Evolutionary conservation across 2,888 invertebrate species (phyloP).

Genomic region (Pasiphila rectangulata): DNA sequence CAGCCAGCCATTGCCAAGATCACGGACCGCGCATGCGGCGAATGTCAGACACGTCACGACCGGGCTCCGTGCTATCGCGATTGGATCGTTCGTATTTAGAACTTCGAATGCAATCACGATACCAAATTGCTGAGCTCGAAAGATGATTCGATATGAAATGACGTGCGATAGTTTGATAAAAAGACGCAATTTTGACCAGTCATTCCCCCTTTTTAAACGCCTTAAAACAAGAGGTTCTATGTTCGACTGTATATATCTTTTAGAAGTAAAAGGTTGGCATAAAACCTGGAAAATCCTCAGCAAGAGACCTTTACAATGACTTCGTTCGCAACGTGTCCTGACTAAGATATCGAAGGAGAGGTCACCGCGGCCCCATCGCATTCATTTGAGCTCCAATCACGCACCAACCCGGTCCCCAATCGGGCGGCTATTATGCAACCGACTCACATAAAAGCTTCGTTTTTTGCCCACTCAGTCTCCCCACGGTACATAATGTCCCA

Average conservation of each 20-base stretch:
- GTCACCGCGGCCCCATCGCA: constrained; percentile 12
- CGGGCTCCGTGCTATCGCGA: constrained; percentile 71
- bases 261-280: too few species aligned
- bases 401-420: constrained; percentile 61
- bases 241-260: too few species aligned
- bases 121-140: constrained; percentile 46
- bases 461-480: constrained; percentile 58
- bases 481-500: constrained; percentile 67
- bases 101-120: constrained; percentile 64
- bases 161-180: constrained; percentile 25
- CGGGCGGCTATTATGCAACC: constrained; percentile 71
- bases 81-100: constrained; percentile 68
- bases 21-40: constrained; percentile 79
- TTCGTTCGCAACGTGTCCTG: constrained; percentile 6
- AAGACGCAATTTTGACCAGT: constrained; percentile 12
- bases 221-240: not conserved
- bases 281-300: too few species aligned
- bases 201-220: not conserved
- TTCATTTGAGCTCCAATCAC: constrained; percentile 55
- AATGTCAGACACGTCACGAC: constrained; percentile 80
- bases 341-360: constrained; percentile 9
- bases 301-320: constrained; percentile 12
- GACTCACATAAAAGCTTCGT: constrained; percentile 57
- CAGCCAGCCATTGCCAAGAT: constrained; percentile 81
- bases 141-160: constrained; percentile 32